phyloP scores from a whole-genome alignment of 2,797 vertebrate species.

The Pelochelys cantorii region DNA sequence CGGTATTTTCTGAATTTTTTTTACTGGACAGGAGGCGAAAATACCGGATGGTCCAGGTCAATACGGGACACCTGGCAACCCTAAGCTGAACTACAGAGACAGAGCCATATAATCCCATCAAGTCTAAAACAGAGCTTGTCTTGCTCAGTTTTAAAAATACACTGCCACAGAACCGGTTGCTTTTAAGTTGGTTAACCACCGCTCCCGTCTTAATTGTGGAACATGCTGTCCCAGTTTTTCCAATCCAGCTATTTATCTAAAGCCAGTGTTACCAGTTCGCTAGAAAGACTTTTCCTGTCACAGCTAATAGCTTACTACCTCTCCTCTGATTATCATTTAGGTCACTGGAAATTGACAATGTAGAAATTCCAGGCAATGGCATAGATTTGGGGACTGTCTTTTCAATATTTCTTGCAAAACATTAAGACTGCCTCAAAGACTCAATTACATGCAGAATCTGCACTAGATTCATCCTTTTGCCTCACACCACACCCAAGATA shows the following conservation, averaged over 20 bases:
- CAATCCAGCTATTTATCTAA: conserved; percentile 39
- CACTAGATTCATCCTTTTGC: conserved; percentile 26
- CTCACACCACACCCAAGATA: conserved; percentile 6
- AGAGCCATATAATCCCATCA: background rate
- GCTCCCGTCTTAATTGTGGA: background rate
- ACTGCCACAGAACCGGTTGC: background rate
- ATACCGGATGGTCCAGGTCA: no score
- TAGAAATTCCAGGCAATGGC: conserved; percentile 5
- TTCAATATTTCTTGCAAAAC: conserved; percentile 11
- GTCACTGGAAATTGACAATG: conserved; percentile 15
- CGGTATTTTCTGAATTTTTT: no score
- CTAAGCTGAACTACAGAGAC: background rate
- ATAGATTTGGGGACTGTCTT: background rate
- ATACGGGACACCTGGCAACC: no score
- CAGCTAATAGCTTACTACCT: background rate
- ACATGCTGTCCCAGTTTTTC: background rate
- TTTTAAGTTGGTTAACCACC: background rate
- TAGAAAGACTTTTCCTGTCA: conserved; percentile 29
- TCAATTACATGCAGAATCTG: conserved; percentile 35
- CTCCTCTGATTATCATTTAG: background rate
- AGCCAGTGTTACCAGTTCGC: conserved; percentile 47
- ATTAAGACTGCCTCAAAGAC: background rate
- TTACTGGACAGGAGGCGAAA: no score
- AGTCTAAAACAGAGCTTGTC: background rate
- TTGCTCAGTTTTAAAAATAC: background rate